These are phyloP conservation scores for Dicyrtoma fusca DNA, from an alignment of 2,888 invertebrate genomes.

Conservation along the genomic window DNA sequence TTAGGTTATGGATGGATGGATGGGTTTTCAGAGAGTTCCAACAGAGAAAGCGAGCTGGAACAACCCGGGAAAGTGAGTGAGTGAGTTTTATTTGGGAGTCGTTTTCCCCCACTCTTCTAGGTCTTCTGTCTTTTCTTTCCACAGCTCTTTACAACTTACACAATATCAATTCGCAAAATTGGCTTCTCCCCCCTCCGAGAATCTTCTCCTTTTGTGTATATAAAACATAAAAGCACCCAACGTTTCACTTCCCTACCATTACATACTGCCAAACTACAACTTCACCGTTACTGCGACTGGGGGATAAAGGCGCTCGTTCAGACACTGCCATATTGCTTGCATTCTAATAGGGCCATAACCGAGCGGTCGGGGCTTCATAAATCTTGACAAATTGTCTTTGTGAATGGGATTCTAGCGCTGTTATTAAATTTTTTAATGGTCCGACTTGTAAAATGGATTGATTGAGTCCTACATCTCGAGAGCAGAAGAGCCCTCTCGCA, in stretches of 20 bases:
- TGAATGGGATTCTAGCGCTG: slow-evolving; percentile 55
- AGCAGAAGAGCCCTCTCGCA: slow-evolving; percentile 12
- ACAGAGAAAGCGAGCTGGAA: slow-evolving; percentile 25
- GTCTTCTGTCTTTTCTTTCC: slow-evolving; percentile 17
- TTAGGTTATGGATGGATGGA: slow-evolving; percentile 34
- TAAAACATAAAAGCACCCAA: slow-evolving; percentile 32
- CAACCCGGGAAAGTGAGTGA: slow-evolving; percentile 36
- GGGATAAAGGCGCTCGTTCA: slow-evolving; percentile 34
- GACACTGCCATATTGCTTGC: slow-evolving; percentile 52
- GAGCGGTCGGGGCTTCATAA: slow-evolving; percentile 55
- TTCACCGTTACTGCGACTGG: slow-evolving; percentile 22
- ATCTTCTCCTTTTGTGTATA: slow-evolving; percentile 36
- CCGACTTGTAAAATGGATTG: slow-evolving; percentile 56
- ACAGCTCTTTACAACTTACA: slow-evolving; percentile 45
- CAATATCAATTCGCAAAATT: slow-evolving; percentile 56
- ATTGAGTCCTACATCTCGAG: slow-evolving; percentile 52
- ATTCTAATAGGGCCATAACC: slow-evolving; percentile 56
- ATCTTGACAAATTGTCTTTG: slow-evolving; percentile 57
- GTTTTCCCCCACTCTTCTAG: slow-evolving; percentile 21
- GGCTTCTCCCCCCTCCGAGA: slow-evolving; percentile 45
- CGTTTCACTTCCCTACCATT: slow-evolving; percentile 11
- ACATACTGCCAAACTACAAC: slow-evolving; percentile 15
- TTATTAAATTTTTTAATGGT: slow-evolving; percentile 57
- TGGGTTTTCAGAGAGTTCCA: slow-evolving; percentile 19
- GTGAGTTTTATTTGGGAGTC: slow-evolving; percentile 38